Percentiles rank a stretch among this genome's conserved stretches.
Conservation (phyloP, 1,140 invertebrate species). For the Drosophila sulfurigaster region DNA sequence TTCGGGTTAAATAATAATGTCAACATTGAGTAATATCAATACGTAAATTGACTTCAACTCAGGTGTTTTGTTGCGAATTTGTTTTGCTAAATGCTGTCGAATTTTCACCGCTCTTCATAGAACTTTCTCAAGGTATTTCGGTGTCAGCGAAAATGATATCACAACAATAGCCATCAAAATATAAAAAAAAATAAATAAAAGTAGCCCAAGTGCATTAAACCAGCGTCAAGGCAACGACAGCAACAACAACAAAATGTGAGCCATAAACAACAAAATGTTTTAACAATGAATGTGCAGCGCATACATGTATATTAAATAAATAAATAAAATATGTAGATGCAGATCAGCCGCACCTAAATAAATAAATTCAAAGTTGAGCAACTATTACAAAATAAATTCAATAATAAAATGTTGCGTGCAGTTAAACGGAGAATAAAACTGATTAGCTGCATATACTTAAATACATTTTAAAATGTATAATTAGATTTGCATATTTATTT, state of each 20-base stretch:
- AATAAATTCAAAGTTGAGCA: conserved; percentile 11
- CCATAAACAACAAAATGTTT: conserved; percentile 18
- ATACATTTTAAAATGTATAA: not conserved
- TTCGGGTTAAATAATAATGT: not conserved
- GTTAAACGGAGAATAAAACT: not conserved
- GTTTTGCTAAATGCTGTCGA: not conserved
- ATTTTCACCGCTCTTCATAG: not conserved
- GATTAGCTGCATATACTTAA: not conserved
- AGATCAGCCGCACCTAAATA: conserved; percentile 12
- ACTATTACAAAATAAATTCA: conserved; percentile 18
- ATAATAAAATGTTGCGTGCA: conserved; percentile 1
- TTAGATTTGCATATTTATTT: not conserved
- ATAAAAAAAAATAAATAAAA: conserved; percentile 5
- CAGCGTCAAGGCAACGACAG: conserved; percentile 26
- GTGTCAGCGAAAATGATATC: conserved; percentile 16
- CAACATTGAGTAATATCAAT: not conserved
- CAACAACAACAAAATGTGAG: not conserved
- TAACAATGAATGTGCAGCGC: conserved; percentile 16
- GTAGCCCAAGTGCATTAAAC: conserved; percentile 17
- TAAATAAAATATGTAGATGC: conserved; percentile 8
- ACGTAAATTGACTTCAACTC: not conserved
- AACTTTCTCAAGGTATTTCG: conserved; percentile 35
- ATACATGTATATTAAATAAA: conserved; percentile 13
- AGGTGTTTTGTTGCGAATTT: not conserved
- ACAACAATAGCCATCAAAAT: not conserved